Percentiles rank a stretch among this genome's conserved stretches.
phyloP scores from a whole-genome alignment of 2,888 invertebrate species.

The Eustalomyia histrio region DNA sequence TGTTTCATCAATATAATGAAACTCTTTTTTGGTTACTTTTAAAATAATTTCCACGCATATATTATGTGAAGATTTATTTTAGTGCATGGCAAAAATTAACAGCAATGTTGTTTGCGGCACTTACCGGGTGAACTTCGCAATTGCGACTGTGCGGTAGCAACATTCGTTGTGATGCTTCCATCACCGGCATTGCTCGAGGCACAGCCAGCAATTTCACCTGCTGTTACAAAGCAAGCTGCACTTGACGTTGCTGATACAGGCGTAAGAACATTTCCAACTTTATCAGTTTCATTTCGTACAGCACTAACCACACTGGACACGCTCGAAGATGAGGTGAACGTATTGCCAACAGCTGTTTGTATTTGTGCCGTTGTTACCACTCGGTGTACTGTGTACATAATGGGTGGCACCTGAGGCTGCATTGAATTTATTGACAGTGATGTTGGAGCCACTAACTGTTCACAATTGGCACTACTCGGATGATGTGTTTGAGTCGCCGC shows the following conservation, averaged over 20 bases:
- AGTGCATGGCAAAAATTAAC: no score
- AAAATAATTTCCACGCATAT: no score
- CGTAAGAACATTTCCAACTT: conserved; percentile 69
- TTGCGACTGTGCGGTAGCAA: conserved; percentile 64
- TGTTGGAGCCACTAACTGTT: conserved; percentile 68
- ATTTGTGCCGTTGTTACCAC: conserved; percentile 79
- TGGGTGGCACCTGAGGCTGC: conserved; percentile 72
- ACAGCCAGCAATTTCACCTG: conserved; percentile 61
- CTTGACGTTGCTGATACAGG: conserved; percentile 70
- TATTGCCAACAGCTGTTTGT: conserved; percentile 77
- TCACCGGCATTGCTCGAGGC: conserved; percentile 33
- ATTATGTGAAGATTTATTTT: no score
- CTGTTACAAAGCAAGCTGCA: conserved; percentile 65
- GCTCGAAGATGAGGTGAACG: conserved; percentile 78
- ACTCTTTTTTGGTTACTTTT: no score
- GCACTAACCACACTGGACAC: conserved; percentile 79
- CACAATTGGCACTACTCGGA: conserved; percentile 68
- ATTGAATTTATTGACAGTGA: conserved; percentile 68
- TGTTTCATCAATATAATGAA: no score
- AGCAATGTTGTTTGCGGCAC: no score
- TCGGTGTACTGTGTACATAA: conserved; percentile 79
- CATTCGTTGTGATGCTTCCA: conserved; percentile 61
- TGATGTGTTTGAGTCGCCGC: conserved; percentile 76
- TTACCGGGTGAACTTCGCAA: conserved; percentile 75
- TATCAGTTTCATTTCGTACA: conserved; percentile 74